These are phyloP conservation scores for Pristionchus arcanus DNA, from an alignment of 2,888 invertebrate genomes.

Conservation along the genomic window DNA sequence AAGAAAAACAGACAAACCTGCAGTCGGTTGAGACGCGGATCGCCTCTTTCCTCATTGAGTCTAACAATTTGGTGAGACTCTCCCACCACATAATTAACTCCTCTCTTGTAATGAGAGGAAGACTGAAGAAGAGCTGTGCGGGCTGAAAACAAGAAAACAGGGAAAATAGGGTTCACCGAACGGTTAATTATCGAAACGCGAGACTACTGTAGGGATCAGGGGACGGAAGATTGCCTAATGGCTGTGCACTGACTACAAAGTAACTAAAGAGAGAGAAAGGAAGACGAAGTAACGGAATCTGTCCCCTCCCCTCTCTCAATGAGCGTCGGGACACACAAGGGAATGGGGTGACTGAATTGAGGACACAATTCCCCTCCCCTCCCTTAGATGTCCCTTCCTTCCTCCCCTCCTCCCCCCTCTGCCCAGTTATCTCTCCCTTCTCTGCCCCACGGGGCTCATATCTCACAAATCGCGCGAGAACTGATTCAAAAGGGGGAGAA, in stretches of 20 bases:
- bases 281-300: slow-evolving; percentile 26
- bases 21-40: slow-evolving; percentile 7
- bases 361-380: slow-evolving; percentile 40
- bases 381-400: background rate
- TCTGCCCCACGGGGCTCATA: slow-evolving; percentile 48
- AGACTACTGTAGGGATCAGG: background rate
- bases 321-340: slow-evolving; percentile 1
- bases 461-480: slow-evolving; percentile 47
- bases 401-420: slow-evolving; percentile 12
- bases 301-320: background rate
- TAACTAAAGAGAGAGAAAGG: background rate
- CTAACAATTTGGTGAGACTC: slow-evolving; percentile 48
- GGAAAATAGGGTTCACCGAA: background rate
- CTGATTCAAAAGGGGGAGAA: slow-evolving; percentile 43
- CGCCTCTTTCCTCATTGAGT: slow-evolving; percentile 33
- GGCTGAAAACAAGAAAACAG: slow-evolving; percentile 15
- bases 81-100: slow-evolving; percentile 49
- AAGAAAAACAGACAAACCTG: background rate
- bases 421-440: slow-evolving; percentile 26
- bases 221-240: background rate
- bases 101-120: slow-evolving; percentile 24
- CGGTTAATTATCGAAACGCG: background rate
- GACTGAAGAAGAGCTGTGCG: background rate
- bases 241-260: background rate
- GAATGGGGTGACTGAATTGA: slow-evolving; percentile 49